A percentile compares a stretch with the other conserved stretches of the same genome.
Conservation (phyloP, 2,888 invertebrate species). For the Xanthorhoe spadicearia region DNA sequence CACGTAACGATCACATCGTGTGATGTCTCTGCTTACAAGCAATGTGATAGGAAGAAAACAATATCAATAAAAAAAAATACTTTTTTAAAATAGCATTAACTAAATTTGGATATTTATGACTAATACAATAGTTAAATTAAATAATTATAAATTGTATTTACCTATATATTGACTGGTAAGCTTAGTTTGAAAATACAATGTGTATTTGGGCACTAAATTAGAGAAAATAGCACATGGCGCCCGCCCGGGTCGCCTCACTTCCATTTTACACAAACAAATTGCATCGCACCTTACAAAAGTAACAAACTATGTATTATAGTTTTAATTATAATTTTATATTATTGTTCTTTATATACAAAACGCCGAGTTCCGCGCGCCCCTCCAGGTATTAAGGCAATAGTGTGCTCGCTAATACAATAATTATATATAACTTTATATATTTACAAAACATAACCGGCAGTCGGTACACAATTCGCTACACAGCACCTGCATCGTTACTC, state of each 20-base stretch:
- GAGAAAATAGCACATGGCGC: slow-evolving; percentile 76
- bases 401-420: slow-evolving; percentile 71
- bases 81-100: slow-evolving; percentile 77
- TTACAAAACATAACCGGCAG: slow-evolving; percentile 79
- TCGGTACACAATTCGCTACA: slow-evolving; percentile 62
- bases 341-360: slow-evolving; percentile 80
- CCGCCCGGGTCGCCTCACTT: slow-evolving; percentile 57
- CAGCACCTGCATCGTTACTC: slow-evolving; percentile 73
- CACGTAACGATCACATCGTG: slow-evolving; percentile 68
- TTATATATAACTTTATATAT: slow-evolving; percentile 73
- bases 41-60: slow-evolving; percentile 69
- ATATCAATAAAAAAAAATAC: slow-evolving; percentile 68
- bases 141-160: slow-evolving; percentile 80
- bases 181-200: slow-evolving; percentile 80
- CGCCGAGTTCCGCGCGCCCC: slow-evolving; percentile 71
- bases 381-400: slow-evolving; percentile 68
- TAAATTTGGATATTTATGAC: slow-evolving; percentile 85
- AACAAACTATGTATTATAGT: slow-evolving; percentile 78
- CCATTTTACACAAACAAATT: slow-evolving; percentile 65
- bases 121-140: slow-evolving; percentile 83
- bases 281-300: slow-evolving; percentile 79
- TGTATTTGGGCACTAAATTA: slow-evolving; percentile 77
- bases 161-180: slow-evolving; percentile 82
- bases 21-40: slow-evolving; percentile 77
- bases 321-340: slow-evolving; percentile 66